Base-by-base conservation (phyloP, 35 echinoderm and acorn worm genomes). In the Hemicentrotus pulcherrimus region DNA sequence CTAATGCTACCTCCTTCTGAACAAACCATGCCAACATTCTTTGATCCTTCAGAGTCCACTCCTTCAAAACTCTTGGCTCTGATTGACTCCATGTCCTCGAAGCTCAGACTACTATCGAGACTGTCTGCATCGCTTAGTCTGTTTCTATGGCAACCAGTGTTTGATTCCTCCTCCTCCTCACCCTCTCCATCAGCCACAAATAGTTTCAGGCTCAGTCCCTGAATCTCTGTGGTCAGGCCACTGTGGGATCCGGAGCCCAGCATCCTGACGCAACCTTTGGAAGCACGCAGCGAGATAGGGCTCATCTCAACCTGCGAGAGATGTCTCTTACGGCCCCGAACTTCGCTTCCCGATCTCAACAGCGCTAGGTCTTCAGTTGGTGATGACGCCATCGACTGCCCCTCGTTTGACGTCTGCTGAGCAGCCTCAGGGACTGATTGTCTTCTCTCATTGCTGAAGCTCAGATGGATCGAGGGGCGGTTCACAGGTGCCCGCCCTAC, bases 261-360 rank as follows among this genome's bases (percentile, higher is more conserved):
- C 91, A 93, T 93, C 46, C n/a, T 58, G 46, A 93, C 0, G 91
- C 91, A 47, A 31, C 46, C 91, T 31, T 47, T 32, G 16, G 9
- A 6, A 2, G 32, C 10, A 9, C 12, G 91, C 2, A 55, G 46
- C 12, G 48, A 93, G 16, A 32, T 9, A 30, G 91, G 91, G 91
- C 91, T 93, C 91, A 93, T 93, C 91, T 93, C 91, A 15, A 93
- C 91, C 45, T 93, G 46, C 0, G 91, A 93, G 48, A 93, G 91
- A 33, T 14, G 32, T 22, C 91, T 32, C 91, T 93, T 93, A 11
- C 48, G 46, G 32, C 91, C 91, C 45, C 91, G 65, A 28, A 8
- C 6, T 8, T n/a, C 7, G 22, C 65, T n/a, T 78, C 65, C 65
- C 28, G 65, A 78, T 78, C 65, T 22, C 18, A 78, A 6, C 65